Evolutionary conservation across 1,140 invertebrate species (phyloP).

Genomic region (Ostrea edulis): DNA sequence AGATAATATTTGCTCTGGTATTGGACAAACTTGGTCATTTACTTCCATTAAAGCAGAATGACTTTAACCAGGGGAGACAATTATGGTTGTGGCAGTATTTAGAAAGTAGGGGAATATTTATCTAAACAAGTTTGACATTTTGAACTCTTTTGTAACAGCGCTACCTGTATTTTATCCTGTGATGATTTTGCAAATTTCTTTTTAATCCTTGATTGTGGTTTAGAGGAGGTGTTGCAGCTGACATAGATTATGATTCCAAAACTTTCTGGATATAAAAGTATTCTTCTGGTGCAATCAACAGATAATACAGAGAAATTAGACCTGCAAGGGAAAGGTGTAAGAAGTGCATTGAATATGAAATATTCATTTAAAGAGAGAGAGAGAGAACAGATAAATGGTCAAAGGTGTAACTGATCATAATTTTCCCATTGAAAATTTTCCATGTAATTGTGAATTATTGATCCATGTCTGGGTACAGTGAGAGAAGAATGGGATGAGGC

Average conservation of each 20-base stretch:
- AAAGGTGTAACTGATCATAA: not conserved
- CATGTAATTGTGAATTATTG: not conserved
- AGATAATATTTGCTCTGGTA: slow-evolving; percentile 22
- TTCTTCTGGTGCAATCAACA: not conserved
- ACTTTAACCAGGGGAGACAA: slow-evolving; percentile 2
- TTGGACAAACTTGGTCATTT: slow-evolving; percentile 30
- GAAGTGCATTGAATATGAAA: not conserved
- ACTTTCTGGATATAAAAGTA: not conserved
- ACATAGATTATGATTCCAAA: not conserved
- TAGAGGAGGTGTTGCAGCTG: not conserved
- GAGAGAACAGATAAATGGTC: too few relatives aligned
- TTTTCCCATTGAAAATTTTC: not conserved
- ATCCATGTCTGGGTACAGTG: not conserved
- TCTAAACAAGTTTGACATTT: slow-evolving; percentile 5
- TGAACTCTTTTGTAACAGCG: not conserved
- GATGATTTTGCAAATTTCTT: slow-evolving; percentile 28
- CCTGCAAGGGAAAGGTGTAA: not conserved
- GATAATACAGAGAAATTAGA: not conserved
- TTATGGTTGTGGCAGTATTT: slow-evolving; percentile 8
- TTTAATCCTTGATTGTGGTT: not conserved
- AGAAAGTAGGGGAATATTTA: slow-evolving; percentile 11
- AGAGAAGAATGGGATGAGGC: not conserved
- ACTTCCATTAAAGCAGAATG: slow-evolving; percentile 23
- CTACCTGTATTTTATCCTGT: not conserved
- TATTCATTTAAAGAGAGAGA: not conserved